These are phyloP conservation scores for Ifrita kowaldi DNA, from an alignment of 2,113 vertebrate genomes.

Conservation along the genomic window DNA sequence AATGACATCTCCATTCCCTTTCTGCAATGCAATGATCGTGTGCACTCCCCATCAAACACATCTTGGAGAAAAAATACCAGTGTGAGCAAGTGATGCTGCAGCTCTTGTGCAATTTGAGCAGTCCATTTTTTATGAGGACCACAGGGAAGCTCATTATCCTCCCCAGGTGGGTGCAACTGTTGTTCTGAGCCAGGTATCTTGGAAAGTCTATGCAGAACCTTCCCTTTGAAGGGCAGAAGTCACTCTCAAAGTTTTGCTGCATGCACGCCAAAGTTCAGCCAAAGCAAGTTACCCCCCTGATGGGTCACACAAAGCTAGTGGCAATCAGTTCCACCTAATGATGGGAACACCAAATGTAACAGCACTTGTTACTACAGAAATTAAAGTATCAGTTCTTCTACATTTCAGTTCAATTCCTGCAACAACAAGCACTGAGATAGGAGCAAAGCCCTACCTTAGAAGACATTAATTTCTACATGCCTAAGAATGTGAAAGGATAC, in stretches of 20 bases:
- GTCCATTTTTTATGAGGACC: not conserved
- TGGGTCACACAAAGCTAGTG: not conserved
- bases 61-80: not conserved
- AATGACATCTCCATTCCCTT: not conserved
- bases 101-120: not conserved
- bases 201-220: not conserved
- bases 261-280: not conserved
- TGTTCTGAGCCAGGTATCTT: not conserved
- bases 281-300: not conserved
- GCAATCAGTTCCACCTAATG: not conserved
- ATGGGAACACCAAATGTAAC: not conserved
- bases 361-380: not conserved
- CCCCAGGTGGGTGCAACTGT: not conserved
- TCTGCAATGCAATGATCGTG: not conserved
- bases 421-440: not conserved
- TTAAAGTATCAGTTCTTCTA: not conserved
- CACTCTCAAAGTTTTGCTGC: not conserved
- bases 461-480: not conserved
- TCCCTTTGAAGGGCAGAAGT: not conserved
- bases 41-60: not conserved
- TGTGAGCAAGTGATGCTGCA: not conserved
- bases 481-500: not conserved
- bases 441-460: not conserved
- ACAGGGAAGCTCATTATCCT: not conserved
- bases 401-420: not conserved